phyloP scores from a whole-genome alignment of 2,113 vertebrate genomes.

The Lucifuga dentata region DNA sequence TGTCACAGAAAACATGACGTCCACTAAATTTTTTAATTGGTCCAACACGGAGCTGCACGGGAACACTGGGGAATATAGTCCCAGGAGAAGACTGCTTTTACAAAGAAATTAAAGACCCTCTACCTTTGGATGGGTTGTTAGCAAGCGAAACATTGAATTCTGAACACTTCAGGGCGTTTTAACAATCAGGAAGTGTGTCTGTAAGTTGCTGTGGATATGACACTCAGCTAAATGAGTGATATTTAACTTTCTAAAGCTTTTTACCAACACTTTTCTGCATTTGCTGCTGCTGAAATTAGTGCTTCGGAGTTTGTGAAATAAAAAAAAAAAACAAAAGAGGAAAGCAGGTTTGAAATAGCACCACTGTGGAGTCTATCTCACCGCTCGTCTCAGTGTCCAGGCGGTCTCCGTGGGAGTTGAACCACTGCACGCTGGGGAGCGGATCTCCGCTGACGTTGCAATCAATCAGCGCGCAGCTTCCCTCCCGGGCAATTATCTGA shows the following conservation, averaged over 20 bases:
- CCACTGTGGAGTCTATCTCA: constrained; percentile 44
- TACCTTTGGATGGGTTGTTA: too few species aligned
- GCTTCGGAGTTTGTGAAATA: too few species aligned
- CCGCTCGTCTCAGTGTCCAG: constrained; percentile 81
- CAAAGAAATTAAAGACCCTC: too few species aligned
- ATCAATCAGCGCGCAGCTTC: constrained; percentile 91
- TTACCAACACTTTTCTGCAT: background rate
- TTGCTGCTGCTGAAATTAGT: background rate
- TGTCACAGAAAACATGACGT: too few species aligned
- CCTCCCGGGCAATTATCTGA: constrained; percentile 95
- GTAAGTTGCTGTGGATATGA: background rate
- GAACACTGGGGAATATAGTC: too few species aligned
- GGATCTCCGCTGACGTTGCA: constrained; percentile 93
- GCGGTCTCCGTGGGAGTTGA: constrained; percentile 89
- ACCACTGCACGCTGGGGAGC: constrained; percentile 90
- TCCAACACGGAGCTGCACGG: too few species aligned
- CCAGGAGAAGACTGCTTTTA: too few species aligned
- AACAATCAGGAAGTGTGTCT: too few species aligned
- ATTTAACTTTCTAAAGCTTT: background rate
- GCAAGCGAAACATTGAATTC: too few species aligned
- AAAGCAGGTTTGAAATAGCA: constrained; percentile 39
- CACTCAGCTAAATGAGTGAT: background rate
- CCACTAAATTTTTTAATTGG: too few species aligned
- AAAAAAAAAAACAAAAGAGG: constrained; percentile 7
- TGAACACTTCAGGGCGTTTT: too few species aligned